A percentile compares a stretch with the other conserved stretches of the same genome.
These are phyloP conservation scores for Toxotes jaculatrix DNA, from an alignment of 2,113 vertebrate species.

Conservation along the genomic window DNA sequence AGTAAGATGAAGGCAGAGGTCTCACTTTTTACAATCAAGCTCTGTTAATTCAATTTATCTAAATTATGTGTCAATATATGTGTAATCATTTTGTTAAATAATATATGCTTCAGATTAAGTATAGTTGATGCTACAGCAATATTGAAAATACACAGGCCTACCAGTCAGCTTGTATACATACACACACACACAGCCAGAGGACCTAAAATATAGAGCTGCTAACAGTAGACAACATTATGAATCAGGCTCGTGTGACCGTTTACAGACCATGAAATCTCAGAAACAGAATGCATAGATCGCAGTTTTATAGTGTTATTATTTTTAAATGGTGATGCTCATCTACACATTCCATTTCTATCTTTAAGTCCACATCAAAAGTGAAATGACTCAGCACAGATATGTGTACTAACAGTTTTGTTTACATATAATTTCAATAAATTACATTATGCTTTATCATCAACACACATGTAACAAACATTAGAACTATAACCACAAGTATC, in stretches of 20 bases:
- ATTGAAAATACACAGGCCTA: constrained; percentile 68
- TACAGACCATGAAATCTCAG: constrained; percentile 35
- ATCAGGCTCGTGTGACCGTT: constrained; percentile 41
- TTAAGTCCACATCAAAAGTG: constrained; percentile 61
- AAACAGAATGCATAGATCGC: constrained; percentile 62
- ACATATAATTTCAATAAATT: constrained; percentile 81
- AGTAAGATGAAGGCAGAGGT: constrained; percentile 55
- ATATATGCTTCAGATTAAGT: constrained; percentile 61
- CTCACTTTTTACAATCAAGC: constrained; percentile 57
- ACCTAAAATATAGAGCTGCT: constrained; percentile 64
- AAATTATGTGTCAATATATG: constrained; percentile 56
- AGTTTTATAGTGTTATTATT: constrained; percentile 5
- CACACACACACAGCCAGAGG: constrained; percentile 63
- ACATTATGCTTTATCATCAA: constrained; percentile 77
- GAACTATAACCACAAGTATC: constrained; percentile 85
- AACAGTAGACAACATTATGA: constrained; percentile 66
- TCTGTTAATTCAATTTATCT: constrained; percentile 46
- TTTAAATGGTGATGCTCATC: constrained; percentile 26
- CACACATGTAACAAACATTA: constrained; percentile 81
- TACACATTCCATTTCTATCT: constrained; percentile 63
- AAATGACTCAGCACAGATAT: constrained; percentile 66
- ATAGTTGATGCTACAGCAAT: constrained; percentile 74
- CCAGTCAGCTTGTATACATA: constrained; percentile 60
- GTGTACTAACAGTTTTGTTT: constrained; percentile 67
- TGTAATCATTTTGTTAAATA: constrained; percentile 72